Evolutionary conservation across 2,797 vertebrate species (phyloP), one percentile per base, ranked within the genome.

Genomic region (Percopsis omiscomaycus): DNA sequence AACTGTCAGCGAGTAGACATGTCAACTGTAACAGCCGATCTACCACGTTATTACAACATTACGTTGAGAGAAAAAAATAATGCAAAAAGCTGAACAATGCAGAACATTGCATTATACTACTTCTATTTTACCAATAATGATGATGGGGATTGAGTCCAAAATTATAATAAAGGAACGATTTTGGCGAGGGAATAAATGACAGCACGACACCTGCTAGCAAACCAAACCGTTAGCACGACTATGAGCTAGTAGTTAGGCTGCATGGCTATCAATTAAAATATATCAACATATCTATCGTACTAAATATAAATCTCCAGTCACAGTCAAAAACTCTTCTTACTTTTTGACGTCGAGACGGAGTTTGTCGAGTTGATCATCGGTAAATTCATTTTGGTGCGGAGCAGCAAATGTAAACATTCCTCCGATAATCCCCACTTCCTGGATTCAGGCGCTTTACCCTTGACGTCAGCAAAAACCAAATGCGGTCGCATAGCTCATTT

Each of bases 271-370:
- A 51, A n/a, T 4, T 15, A 53, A 10, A 4, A 48, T 10, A 13
- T 5, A 45, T 45, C 5, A 48, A 48, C 47, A 48, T 12, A 13
- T 13, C n/a, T 48, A 48, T 13, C n/a, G 47, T 13, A 48, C 8
- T 5, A 48, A 13, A 48, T 48, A 48, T 13, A 48, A 15, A 13
- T 10, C 2, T 15, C n/a, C 4, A 10, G 47, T 48, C 37, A 42
- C 37, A 10, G 37, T 42, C 8, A 42, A 9, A 42, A n/a, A 3
- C 1, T 0, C n/a, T 6, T 58, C 88, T 88, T 85, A 89, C 88
- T 79, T 74, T 60, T 87, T 0, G 82, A 86, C 0, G 83, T 88
- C 0, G 86, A 85, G 0, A 85, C 86, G n/a, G 75, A 86, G 76
- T 66, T 87, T 16, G 69, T 68, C 4, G 81, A 86, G 77, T 80